These are phyloP conservation scores for Falco peregrinus DNA, from an alignment of 2,797 vertebrate genomes.

Conservation along the genomic window DNA sequence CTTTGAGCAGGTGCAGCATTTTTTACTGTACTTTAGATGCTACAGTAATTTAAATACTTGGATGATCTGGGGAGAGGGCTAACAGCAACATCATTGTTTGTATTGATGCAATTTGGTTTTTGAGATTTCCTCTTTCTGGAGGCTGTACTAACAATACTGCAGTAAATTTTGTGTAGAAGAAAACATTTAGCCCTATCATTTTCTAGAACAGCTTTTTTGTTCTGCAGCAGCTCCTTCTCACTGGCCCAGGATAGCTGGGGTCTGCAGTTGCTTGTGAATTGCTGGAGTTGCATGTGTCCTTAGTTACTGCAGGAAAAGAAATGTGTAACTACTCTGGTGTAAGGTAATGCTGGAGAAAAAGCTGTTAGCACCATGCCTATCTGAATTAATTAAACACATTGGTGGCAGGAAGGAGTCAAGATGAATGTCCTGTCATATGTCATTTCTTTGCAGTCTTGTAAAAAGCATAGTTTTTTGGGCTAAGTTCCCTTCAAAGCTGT, in stretches of 20 bases:
- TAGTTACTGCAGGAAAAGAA: not conserved
- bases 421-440: not conserved
- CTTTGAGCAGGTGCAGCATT: not conserved
- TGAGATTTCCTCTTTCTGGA: not conserved
- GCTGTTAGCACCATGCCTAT: not conserved
- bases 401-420: not conserved
- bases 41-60: conserved; percentile 17
- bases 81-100: not conserved
- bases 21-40: not conserved
- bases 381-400: not conserved
- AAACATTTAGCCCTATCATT: not conserved
- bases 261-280: not conserved
- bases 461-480: not conserved
- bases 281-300: not conserved
- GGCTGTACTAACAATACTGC: not conserved
- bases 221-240: not conserved
- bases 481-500: conserved; percentile 3
- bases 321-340: not conserved
- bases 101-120: not conserved
- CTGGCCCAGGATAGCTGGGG: not conserved
- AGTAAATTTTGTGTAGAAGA: not conserved
- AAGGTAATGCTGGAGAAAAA: not conserved
- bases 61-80: not conserved
- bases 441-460: not conserved
- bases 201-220: not conserved